Percentiles rank a stretch among this genome's conserved stretches.
Conservation (phyloP, 2,113 vertebrate genomes). For the Phalacrocorax pelagicus region DNA sequence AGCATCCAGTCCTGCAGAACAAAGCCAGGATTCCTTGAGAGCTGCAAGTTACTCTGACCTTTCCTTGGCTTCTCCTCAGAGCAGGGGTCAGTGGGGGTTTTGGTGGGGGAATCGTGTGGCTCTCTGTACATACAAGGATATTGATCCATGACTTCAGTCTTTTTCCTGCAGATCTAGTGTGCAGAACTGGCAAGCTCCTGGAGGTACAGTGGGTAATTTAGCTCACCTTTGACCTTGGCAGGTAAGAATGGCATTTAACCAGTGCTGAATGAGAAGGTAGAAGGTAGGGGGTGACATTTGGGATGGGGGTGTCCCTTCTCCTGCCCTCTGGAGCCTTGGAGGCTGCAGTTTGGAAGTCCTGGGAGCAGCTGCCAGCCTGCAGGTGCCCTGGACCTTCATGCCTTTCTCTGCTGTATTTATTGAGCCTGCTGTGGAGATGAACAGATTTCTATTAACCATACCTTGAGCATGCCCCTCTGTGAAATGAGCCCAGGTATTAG, state of each 20-base stretch:
- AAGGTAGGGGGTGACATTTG: neutral
- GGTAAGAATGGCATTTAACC: neutral
- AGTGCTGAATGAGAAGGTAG: neutral
- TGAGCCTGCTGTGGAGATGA: neutral
- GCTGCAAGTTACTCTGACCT: neutral
- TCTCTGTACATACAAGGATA: neutral
- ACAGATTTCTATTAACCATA: neutral
- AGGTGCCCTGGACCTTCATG: neutral
- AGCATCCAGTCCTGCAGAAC: neutral
- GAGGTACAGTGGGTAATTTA: neutral
- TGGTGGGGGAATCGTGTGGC: accelerated
- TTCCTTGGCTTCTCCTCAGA: neutral
- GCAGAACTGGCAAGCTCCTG: neutral
- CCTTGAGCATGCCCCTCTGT: accelerated
- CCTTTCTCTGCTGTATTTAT: neutral
- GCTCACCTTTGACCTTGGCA: neutral
- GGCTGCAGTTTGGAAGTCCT: neutral
- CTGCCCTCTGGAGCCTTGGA: neutral
- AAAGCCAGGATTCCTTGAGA: neutral
- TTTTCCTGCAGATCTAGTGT: neutral
- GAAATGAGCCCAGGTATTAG: neutral
- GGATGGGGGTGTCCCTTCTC: neutral
- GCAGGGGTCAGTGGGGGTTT: neutral
- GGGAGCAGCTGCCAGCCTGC: neutral
- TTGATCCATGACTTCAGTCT: neutral